Evolutionary conservation across 2,888 invertebrate species (phyloP).

Genomic region (Steromphala cineraria): DNA sequence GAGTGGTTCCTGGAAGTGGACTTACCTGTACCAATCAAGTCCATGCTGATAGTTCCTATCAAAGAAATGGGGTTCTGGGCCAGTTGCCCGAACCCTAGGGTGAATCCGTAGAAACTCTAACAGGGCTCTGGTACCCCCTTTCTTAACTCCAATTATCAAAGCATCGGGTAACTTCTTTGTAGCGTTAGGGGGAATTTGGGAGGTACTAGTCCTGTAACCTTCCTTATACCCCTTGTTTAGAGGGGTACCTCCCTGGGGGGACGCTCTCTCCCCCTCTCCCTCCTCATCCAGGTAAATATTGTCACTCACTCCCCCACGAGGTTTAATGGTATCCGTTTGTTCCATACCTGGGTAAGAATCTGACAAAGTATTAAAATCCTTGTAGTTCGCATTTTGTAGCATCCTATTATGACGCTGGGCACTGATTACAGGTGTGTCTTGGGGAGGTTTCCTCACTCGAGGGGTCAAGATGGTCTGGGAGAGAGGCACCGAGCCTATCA

Average conservation of each 20-base stretch:
- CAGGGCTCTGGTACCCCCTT: constrained; percentile 93
- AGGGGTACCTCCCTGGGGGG: not conserved
- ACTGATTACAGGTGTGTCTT: not conserved
- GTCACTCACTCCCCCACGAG: not conserved
- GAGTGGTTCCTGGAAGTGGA: not conserved
- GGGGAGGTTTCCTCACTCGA: not conserved
- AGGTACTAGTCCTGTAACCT: not conserved
- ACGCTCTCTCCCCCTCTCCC: not conserved
- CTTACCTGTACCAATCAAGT: constrained; percentile 83
- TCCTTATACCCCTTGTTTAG: not conserved
- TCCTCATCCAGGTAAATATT: not conserved
- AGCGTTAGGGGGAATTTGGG: not conserved
- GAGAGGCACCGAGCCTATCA: not conserved
- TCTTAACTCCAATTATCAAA: constrained; percentile 94
- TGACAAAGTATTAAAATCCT: not conserved
- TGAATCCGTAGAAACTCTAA: constrained; percentile 94
- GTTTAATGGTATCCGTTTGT: not conserved
- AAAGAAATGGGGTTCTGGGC: constrained; percentile 93
- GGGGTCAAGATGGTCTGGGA: not conserved
- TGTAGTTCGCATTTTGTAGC: constrained; percentile 2
- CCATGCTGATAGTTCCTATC: constrained; percentile 84
- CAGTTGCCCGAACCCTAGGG: constrained; percentile 90
- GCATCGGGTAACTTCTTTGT: constrained; percentile 84
- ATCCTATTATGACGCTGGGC: constrained; percentile 7
- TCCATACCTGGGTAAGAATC: not conserved